Base-by-base conservation (phyloP, 2,113 vertebrate species). In the Merops nubicus region DNA sequence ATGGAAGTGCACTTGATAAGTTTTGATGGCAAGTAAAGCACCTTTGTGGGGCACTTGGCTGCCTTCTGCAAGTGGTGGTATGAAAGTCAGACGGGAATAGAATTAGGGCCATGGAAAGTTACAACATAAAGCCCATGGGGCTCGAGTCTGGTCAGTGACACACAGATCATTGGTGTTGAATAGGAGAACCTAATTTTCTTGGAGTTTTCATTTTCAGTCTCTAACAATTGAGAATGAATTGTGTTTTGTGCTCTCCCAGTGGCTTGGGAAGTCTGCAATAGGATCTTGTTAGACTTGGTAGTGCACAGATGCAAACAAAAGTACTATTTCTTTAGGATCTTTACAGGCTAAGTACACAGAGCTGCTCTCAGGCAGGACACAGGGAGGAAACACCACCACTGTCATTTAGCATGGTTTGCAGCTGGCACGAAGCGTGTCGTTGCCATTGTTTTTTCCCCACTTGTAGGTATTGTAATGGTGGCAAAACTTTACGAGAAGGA, bases 391-490 rank as follows among this genome's bases (percentile, higher is more conserved):
- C 23, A 19, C 15, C 50, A 22, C 21, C 9, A 3, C 19, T 64
- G 23, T 6, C 12, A 8, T 70, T 75, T 38, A 15, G 33, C 28
- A 8, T 31, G 23, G 36, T 57, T 74, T 79, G 56, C 29, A 26
- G 53, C 56, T 0, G 4, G 47, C 7, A 1, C 33, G 23, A 70
- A 51, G 31, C 2, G 3, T 40, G 20, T 3, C 65, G 36, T 51
- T 70, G 42, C 38, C 22, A 15, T 0, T 13, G 22, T 15, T 18
- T 20, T 14, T 1, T 3, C 33, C 16, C 11, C 0, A 1, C 38
- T 80, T 47, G 18, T 70, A 53, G 38, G 21, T 29, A 33, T 45
- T 0, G 0, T 65, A 54, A 76, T 15, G 34, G 29, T 42, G 43
- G 7, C 25, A 85, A 53, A 48, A 63, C 10, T 51, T 62, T 36